Base-by-base conservation (phyloP, 2,113 vertebrate species). In the Emydocephalus ijimae region DNA sequence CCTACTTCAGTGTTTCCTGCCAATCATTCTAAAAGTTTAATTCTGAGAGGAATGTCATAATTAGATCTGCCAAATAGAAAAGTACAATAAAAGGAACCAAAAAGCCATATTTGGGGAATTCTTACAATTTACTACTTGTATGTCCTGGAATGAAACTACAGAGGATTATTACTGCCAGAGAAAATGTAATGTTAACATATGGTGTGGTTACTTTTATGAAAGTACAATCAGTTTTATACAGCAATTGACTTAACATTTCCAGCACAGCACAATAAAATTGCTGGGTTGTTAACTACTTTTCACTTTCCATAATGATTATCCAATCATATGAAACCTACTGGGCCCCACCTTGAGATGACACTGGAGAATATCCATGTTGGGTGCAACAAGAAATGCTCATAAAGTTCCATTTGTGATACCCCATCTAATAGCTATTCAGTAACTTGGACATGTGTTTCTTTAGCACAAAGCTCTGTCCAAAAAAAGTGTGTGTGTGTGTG, bases 1-100 rank as follows among this genome's bases (percentile, higher is more conserved):
- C 50, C 89, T 94, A 45, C 88, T 94, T 61, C 81, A 81, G 59
- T 0, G 0, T 94, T 96, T 96, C 95, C 96, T 97, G 95, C 89
- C 93, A 94, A 93, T 95, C 93, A 95, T 97, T 95, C 24, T 96
- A 96, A 96, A 96, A 95, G 92, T 93, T 95, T 92, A 59, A 52
- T 96, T 96, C 95, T 34, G n/a, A 95, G 91, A 6, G 90, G 92
- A 23, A 91, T 91, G 92, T 61, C 92, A 85, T 94, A 12, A 3
- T 57, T 95, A 94, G 93, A 96, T 91, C 91, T 95, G 92, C 95
- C 94, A 96, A 95, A 95, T 94, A 24, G 55, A 93, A 93, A 88
- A 64, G 90, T 1, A 5, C 92, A 91, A 29, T 20, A 94, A 93
- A 96, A 92, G 94, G 95, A 96, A 93, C 94, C 57, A 48, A 59